Evolutionary conservation across 2,113 vertebrate species (phyloP).

Genomic region (Paratilapia polleni): DNA sequence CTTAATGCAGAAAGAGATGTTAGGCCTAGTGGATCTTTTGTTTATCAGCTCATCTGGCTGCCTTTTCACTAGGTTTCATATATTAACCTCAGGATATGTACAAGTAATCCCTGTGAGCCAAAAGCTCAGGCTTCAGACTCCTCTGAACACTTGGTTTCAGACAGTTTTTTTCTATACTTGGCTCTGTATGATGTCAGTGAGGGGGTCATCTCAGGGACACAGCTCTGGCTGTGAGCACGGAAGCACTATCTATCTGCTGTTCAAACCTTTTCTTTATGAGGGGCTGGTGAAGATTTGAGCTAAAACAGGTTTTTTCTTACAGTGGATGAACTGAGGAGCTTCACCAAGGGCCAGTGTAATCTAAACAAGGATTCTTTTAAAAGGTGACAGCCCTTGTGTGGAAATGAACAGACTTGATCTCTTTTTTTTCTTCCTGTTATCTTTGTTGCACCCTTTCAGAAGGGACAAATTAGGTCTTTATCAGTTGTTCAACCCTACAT

Average conservation of each 20-base stretch:
- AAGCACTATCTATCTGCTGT: background rate
- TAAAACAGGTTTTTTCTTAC: background rate
- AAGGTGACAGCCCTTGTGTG: too few relatives aligned
- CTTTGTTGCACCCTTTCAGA: background rate
- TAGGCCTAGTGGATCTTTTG: accelerated
- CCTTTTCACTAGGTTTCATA: background rate
- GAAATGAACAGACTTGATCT: background rate
- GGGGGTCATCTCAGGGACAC: background rate
- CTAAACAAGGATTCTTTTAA: background rate
- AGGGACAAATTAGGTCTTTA: background rate
- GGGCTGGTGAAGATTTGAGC: background rate
- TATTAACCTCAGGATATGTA: too few relatives aligned
- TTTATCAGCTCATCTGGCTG: background rate
- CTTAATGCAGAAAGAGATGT: background rate
- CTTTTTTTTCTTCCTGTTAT: background rate
- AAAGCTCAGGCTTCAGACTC: too few relatives aligned
- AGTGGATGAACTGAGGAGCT: background rate
- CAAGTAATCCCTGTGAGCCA: too few relatives aligned
- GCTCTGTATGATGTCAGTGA: background rate
- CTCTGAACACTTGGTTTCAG: background rate
- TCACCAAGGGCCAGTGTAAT: background rate
- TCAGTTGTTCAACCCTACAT: background rate
- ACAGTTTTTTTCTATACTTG: background rate
- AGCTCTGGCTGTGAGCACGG: background rate
- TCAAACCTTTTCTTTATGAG: background rate